Percentiles rank a stretch among this genome's conserved stretches.
phyloP scores from a whole-genome alignment of 2,113 vertebrate genomes.

The Forbesichthys papilliferus region DNA sequence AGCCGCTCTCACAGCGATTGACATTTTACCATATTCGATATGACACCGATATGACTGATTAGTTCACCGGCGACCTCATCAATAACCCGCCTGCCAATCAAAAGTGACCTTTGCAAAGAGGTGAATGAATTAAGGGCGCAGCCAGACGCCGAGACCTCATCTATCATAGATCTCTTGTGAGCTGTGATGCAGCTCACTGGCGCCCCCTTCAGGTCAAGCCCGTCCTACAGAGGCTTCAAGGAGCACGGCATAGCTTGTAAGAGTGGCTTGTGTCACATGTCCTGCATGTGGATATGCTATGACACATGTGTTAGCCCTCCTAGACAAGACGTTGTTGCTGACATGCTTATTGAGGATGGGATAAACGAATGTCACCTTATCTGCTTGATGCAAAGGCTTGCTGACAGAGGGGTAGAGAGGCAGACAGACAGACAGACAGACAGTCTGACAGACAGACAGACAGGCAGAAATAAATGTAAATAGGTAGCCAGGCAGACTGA shows the following conservation, averaged over 20 bases:
- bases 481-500: not conserved
- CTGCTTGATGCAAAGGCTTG: not conserved
- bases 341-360: too few species aligned
- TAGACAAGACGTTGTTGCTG: too few species aligned
- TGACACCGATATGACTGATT: constrained; percentile 73
- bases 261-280: too few species aligned
- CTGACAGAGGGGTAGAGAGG: not conserved
- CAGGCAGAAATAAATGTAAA: not conserved
- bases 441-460: not conserved
- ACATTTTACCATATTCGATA: constrained; percentile 68
- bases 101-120: constrained; percentile 64
- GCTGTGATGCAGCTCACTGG: not conserved
- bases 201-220: too few species aligned
- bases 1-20: constrained; percentile 58
- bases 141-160: constrained; percentile 41
- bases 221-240: too few species aligned
- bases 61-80: constrained; percentile 62
- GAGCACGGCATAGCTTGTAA: too few species aligned
- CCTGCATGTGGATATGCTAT: too few species aligned
- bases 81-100: constrained; percentile 69
- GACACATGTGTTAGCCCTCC: too few species aligned
- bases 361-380: too few species aligned
- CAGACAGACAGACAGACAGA: not conserved
- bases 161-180: constrained; percentile 41
- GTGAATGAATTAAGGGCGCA: constrained; percentile 61